Conservation (phyloP, 2,888 invertebrate species). For the Trichopria drosophilae region DNA sequence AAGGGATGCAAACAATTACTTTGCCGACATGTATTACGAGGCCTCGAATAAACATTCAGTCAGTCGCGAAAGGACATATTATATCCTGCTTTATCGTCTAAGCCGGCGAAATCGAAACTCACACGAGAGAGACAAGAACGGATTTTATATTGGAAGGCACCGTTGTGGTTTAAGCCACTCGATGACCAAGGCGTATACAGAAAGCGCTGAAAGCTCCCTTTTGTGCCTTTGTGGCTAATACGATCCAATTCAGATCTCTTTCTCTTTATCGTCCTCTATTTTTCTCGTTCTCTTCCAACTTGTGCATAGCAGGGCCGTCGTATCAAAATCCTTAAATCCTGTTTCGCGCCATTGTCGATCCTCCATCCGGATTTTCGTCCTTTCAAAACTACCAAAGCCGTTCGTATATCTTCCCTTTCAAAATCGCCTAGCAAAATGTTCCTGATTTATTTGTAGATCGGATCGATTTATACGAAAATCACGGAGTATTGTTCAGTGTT, state of each 20-base stretch:
- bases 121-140: constrained; percentile 20
- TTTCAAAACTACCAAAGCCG: constrained; percentile 33
- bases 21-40: no score
- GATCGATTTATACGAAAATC: no score
- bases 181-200: constrained; percentile 27
- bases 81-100: no score
- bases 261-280: constrained; percentile 7
- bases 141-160: constrained; percentile 27
- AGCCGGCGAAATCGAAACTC: no score
- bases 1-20: no score
- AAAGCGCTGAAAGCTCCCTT: constrained; percentile 36
- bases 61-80: neutral
- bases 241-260: constrained; percentile 47
- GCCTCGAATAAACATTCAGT: neutral
- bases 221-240: constrained; percentile 43
- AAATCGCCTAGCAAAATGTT: no score
- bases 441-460: no score
- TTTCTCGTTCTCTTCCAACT: constrained; percentile 21
- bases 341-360: constrained; percentile 46
- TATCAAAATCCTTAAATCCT: constrained; percentile 49
- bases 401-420: constrained; percentile 10
- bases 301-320: constrained; percentile 29
- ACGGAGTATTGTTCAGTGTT: no score
- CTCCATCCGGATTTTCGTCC: constrained; percentile 36
- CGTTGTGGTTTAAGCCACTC: constrained; percentile 36